Percentiles rank a stretch among this genome's conserved stretches.
Evolutionary conservation across 2,888 invertebrate species (phyloP).

Genomic region (Apocheima hispidaria): DNA sequence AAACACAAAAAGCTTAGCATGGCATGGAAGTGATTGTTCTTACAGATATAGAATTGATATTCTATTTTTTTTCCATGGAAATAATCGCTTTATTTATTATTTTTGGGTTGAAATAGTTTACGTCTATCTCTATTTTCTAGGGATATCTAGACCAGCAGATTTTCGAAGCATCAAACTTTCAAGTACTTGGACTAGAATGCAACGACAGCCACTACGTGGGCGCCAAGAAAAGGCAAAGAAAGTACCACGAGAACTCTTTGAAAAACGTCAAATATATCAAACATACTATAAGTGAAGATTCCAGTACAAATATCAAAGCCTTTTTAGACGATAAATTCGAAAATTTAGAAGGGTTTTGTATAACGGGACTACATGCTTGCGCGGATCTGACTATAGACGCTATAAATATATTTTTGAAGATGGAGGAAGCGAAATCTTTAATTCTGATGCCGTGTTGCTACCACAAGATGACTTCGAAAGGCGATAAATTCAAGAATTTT

Average conservation of each 20-base stretch:
- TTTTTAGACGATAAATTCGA: constrained; percentile 72
- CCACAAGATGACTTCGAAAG: constrained; percentile 85
- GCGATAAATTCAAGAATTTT: constrained; percentile 86
- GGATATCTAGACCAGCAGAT: constrained; percentile 91
- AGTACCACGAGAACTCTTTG: constrained; percentile 82
- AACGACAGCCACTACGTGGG: constrained; percentile 82
- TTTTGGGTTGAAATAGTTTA: no score
- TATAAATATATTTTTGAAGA: constrained; percentile 87
- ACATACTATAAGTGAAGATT: constrained; percentile 84
- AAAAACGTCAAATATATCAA: constrained; percentile 85
- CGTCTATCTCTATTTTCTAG: constrained; percentile 71
- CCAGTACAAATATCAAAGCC: constrained; percentile 72
- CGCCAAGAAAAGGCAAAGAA: constrained; percentile 86
- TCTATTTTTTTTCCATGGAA: no score
- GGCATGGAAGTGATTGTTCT: no score
- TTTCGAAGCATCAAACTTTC: constrained; percentile 83
- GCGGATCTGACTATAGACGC: constrained; percentile 91
- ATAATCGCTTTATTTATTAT: no score
- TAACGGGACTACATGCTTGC: constrained; percentile 91
- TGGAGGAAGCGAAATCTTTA: constrained; percentile 83
- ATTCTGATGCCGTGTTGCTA: constrained; percentile 93
- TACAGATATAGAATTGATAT: no score
- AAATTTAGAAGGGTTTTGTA: constrained; percentile 62
- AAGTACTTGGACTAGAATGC: constrained; percentile 89
- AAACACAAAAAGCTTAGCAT: no score